phyloP scores from a whole-genome alignment of 2,888 invertebrate species.

The Mantis religiosa region DNA sequence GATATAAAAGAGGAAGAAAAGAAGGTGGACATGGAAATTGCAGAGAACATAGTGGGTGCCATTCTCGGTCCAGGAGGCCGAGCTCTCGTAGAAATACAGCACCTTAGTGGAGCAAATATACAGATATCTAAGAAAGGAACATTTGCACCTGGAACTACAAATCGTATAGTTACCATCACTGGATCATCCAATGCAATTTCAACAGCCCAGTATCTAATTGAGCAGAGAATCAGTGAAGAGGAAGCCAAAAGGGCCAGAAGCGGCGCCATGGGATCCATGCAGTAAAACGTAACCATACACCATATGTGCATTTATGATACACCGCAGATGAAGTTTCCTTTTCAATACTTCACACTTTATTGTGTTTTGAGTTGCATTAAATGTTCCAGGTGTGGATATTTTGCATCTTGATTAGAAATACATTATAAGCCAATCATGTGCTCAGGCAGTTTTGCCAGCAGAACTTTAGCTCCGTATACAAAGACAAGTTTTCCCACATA shows the following conservation, averaged over 20 bases:
- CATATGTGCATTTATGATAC: conserved; percentile 21
- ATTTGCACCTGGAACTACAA: conserved; percentile 94
- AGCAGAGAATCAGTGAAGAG: conserved; percentile 94
- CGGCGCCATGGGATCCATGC: conserved; percentile 41
- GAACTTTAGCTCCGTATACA: neutral
- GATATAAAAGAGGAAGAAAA: conserved; percentile 75
- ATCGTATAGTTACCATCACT: conserved; percentile 93
- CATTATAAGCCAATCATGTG: neutral
- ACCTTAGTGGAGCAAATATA: conserved; percentile 94
- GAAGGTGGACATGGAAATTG: conserved; percentile 85
- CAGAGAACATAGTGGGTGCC: conserved; percentile 89
- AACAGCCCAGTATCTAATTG: conserved; percentile 91
- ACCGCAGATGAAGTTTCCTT: neutral
- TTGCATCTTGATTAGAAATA: neutral
- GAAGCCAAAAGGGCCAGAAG: conserved; percentile 91
- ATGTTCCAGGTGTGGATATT: neutral
- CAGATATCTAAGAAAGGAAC: conserved; percentile 98
- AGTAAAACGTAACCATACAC: conserved; percentile 10
- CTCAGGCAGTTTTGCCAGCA: neutral
- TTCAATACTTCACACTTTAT: neutral
- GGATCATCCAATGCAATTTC: conserved; percentile 84
- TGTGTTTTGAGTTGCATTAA: neutral
- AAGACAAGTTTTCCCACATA: neutral
- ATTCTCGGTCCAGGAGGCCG: conserved; percentile 96
- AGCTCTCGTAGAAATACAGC: conserved; percentile 95